phyloP scores from a whole-genome alignment of 92 coral and sea anemone species.

The Siderastrea siderea region DNA sequence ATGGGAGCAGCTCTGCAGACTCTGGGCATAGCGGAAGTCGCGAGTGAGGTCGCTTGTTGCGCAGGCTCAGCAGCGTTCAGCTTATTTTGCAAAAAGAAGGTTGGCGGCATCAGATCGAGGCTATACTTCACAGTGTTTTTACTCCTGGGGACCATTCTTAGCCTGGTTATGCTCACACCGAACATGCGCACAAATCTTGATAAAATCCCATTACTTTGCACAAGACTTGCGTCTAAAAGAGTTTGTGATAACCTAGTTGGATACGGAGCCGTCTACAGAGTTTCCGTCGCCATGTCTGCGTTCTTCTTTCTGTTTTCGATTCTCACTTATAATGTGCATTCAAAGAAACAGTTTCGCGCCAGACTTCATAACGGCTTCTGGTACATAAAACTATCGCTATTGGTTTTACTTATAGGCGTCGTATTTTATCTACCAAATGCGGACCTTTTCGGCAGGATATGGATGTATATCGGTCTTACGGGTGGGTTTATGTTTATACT shows the following conservation, averaged over 20 bases:
- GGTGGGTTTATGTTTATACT: constrained; percentile 94
- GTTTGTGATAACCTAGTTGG: constrained; percentile 96
- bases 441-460: constrained; percentile 77
- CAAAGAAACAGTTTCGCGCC: constrained; percentile 91
- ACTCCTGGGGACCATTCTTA: constrained; percentile 73
- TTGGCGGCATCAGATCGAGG: constrained; percentile 85
- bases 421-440: constrained; percentile 86
- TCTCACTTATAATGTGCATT: constrained; percentile 84
- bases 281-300: constrained; percentile 85
- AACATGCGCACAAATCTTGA: constrained; percentile 83
- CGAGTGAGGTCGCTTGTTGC: constrained; percentile 98
- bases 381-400: constrained; percentile 88
- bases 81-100: constrained; percentile 84
- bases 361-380: constrained; percentile 95
- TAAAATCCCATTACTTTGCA: constrained; percentile 93
- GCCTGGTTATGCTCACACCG: constrained; percentile 90
- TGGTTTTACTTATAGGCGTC: constrained; percentile 75
- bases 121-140: constrained; percentile 83
- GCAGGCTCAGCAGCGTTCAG: constrained; percentile 97
- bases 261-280: constrained; percentile 95
- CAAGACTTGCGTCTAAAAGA: constrained; percentile 74
- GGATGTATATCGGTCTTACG: constrained; percentile 96
- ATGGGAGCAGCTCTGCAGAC: constrained; percentile 99
- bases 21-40: constrained; percentile 99
- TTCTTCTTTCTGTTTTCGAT: constrained; percentile 78